Evolutionary conservation across 2,113 vertebrate genomes (phyloP).

Genomic region (Grammatotria lemairii): DNA sequence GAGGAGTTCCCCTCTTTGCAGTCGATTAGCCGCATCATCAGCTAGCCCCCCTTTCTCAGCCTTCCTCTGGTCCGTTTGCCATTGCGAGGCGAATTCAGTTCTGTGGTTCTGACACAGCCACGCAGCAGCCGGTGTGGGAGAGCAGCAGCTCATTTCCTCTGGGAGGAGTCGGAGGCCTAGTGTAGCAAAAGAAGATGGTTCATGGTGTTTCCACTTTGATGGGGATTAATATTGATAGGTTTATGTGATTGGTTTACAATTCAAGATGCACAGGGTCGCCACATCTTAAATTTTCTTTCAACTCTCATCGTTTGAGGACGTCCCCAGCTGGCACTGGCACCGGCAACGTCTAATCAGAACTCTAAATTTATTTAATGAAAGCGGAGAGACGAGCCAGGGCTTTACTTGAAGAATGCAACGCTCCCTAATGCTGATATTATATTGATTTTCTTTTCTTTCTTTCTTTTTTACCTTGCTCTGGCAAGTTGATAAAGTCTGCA

Average conservation of each 20-base stretch:
- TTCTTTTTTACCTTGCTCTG: conserved; percentile 7
- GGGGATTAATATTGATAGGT: background rate
- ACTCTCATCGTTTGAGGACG: background rate
- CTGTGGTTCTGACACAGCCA: background rate
- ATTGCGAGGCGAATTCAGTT: background rate
- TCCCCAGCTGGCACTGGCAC: conserved; percentile 19
- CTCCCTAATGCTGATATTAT: background rate
- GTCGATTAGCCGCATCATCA: conserved; percentile 88
- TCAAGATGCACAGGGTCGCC: background rate
- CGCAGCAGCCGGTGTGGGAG: background rate
- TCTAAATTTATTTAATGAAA: conserved; percentile 16
- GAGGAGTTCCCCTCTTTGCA: conserved; percentile 95
- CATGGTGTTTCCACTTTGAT: background rate
- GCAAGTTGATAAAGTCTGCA: background rate
- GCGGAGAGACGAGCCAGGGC: background rate
- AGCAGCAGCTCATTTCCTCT: background rate
- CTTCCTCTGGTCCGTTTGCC: background rate
- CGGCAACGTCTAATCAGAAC: background rate
- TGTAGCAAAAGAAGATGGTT: background rate
- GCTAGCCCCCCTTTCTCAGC: conserved; percentile 70
- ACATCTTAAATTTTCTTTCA: background rate
- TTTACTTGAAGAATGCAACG: background rate
- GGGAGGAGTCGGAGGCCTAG: background rate
- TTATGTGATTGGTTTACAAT: background rate
- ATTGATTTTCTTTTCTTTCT: background rate